These are phyloP conservation scores for Liparis tanakae DNA, from an alignment of 2,797 vertebrate species.

Conservation along the genomic window DNA sequence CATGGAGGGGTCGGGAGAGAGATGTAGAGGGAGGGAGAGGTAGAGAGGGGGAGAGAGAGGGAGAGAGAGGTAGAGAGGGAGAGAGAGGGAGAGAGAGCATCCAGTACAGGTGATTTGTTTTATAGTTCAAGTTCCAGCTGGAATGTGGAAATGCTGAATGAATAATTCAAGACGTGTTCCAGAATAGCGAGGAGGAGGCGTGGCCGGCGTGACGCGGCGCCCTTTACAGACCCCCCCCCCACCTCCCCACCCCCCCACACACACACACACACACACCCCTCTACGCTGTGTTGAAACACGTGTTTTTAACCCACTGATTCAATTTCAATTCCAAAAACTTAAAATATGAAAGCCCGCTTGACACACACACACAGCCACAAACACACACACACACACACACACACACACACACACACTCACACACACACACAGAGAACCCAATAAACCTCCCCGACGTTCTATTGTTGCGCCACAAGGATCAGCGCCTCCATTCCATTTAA, in stretches of 20 bases:
- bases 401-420: neutral
- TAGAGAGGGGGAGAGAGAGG: too few relatives aligned
- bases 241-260: too few relatives aligned
- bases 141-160: conserved; percentile 59
- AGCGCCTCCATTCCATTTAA: conserved; percentile 7
- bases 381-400: neutral
- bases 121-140: conserved; percentile 48
- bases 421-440: conserved; percentile 3
- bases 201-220: conserved; percentile 45
- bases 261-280: conserved; percentile 30
- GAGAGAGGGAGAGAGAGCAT: conserved; percentile 13
- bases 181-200: conserved; percentile 39
- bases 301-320: conserved; percentile 44
- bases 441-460: conserved; percentile 33
- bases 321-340: conserved; percentile 31
- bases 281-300: conserved; percentile 47
- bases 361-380: neutral
- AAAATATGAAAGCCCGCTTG: conserved; percentile 30
- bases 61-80: conserved; percentile 1
- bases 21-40: too few relatives aligned
- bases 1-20: neutral
- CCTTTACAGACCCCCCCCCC: conserved; percentile 57
- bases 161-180: conserved; percentile 71
- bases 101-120: neutral
- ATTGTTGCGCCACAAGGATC: neutral